Percentiles rank a stretch among this genome's conserved stretches.
These are phyloP conservation scores for Phaonia tiefii DNA, from an alignment of 2,888 invertebrate genomes.

Conservation along the genomic window DNA sequence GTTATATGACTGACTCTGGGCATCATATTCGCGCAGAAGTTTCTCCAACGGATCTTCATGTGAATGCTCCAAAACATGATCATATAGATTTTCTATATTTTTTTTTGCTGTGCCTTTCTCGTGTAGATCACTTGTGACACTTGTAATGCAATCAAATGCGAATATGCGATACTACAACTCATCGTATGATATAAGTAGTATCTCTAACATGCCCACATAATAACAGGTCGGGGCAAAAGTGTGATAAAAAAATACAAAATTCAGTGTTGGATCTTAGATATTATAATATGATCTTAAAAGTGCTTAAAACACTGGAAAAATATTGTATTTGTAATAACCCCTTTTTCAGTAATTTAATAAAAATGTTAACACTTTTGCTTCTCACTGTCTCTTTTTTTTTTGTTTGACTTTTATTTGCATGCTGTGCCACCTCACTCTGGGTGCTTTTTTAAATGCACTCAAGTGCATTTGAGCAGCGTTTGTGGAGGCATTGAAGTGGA, in stretches of 20 bases:
- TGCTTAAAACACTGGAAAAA: too few species aligned
- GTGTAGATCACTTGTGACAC: constrained; percentile 57
- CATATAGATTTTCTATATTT: constrained; percentile 1
- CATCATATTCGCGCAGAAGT: not conserved
- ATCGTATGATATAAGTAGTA: not conserved
- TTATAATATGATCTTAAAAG: too few species aligned
- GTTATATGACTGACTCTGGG: not conserved
- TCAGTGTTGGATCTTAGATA: too few species aligned
- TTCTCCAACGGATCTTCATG: constrained; percentile 38
- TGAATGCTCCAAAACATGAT: constrained; percentile 25
- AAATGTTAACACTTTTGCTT: too few species aligned
- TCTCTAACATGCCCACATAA: not conserved
- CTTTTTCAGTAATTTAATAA: too few species aligned
- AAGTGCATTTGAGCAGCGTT: constrained; percentile 9
- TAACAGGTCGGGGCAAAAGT: not conserved
- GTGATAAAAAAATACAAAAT: not conserved
- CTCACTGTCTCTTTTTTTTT: too few species aligned
- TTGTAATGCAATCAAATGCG: constrained; percentile 57
- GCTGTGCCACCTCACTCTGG: constrained; percentile 21
- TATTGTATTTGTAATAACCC: too few species aligned
- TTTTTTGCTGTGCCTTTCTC: not conserved
- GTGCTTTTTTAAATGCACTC: not conserved
- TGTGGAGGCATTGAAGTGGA: too few species aligned
- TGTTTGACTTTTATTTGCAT: constrained; percentile 50
- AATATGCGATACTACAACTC: constrained; percentile 3